A percentile compares a stretch with the other conserved stretches of the same genome.
Conservation (phyloP, 2,888 invertebrate species). For the Drosophila rubida region DNA sequence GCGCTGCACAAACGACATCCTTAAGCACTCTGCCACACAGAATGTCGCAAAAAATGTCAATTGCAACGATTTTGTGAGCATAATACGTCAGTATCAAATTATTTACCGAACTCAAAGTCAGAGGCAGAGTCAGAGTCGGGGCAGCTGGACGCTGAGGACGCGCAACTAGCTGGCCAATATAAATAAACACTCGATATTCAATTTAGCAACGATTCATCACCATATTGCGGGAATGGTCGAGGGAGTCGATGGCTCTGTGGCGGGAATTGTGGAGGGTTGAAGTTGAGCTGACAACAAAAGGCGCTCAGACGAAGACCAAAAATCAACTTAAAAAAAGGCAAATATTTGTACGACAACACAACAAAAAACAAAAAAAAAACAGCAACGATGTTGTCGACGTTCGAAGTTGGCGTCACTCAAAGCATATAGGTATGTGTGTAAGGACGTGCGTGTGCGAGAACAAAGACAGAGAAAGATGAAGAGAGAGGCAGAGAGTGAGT, state of each 20-base stretch:
- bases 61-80: conserved; percentile 35
- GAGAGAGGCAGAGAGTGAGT: background rate
- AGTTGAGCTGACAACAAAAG: conserved; percentile 69
- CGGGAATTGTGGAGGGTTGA: background rate
- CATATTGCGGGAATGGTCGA: conserved; percentile 42
- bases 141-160: conserved; percentile 21
- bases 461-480: conserved; percentile 42
- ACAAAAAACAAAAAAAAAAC: conserved; percentile 4
- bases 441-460: conserved; percentile 25
- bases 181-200: conserved; percentile 78
- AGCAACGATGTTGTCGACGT: conserved; percentile 27
- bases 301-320: conserved; percentile 64
- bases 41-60: conserved; percentile 16
- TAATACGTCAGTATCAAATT: conserved; percentile 69
- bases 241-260: conserved; percentile 5
- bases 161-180: conserved; percentile 58
- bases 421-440: conserved; percentile 5
- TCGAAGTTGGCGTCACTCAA: conserved; percentile 54
- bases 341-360: conserved; percentile 70
- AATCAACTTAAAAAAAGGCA: conserved; percentile 78
- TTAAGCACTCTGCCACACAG: conserved; percentile 31
- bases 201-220: conserved; percentile 71
- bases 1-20: conserved; percentile 57
- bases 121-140: background rate
- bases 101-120: conserved; percentile 29